phyloP scores from a whole-genome alignment of 1,140 invertebrate species.

The Lasioglossum albipes region DNA sequence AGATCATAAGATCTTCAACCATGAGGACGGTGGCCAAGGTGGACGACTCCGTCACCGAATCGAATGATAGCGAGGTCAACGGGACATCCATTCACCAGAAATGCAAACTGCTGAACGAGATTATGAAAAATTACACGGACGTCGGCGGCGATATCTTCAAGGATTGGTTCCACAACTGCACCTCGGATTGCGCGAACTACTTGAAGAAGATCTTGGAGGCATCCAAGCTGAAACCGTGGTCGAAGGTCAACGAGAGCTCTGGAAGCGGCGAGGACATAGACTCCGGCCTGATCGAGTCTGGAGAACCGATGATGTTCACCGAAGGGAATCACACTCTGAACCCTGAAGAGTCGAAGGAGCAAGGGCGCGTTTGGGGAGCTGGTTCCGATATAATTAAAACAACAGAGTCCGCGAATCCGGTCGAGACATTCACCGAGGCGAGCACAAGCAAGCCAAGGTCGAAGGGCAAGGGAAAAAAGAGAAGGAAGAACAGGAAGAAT shows the following conservation, averaged over 20 bases:
- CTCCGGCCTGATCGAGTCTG: conserved; percentile 50
- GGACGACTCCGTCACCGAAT: background rate
- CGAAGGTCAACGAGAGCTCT: no score
- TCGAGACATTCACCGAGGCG: background rate
- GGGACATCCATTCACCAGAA: conserved; percentile 3
- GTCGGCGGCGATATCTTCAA: background rate
- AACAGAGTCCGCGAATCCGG: conserved; percentile 2
- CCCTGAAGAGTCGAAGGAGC: background rate
- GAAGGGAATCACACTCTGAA: background rate
- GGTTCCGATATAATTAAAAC: no score
- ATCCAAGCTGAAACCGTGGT: no score
- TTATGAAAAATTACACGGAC: background rate
- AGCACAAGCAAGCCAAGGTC: background rate
- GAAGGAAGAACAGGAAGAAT: background rate
- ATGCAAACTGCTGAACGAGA: background rate
- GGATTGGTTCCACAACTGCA: background rate
- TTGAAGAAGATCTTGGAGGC: background rate
- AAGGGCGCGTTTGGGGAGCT: background rate
- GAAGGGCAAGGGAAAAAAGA: conserved; percentile 16
- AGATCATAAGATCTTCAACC: background rate
- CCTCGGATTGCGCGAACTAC: background rate
- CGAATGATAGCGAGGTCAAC: background rate
- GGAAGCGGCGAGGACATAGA: conserved; percentile 37
- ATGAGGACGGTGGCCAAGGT: background rate
- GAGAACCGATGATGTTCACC: background rate